phyloP scores from a whole-genome alignment of 2,113 vertebrate species.

The Microcebus griseorufus region DNA sequence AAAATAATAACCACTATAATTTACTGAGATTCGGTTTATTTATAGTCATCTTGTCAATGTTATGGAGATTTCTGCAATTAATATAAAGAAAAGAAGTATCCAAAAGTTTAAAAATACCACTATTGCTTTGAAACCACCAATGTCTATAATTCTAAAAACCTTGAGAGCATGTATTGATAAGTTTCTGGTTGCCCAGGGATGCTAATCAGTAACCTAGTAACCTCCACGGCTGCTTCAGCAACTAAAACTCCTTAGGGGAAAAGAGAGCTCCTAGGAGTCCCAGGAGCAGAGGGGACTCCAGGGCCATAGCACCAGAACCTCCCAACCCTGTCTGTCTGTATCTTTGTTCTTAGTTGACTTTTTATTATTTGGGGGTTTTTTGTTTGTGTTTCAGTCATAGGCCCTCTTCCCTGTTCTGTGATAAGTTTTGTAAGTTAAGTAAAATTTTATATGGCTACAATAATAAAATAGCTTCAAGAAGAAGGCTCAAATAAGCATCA shows the following conservation, averaged over 20 bases:
- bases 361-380: background rate
- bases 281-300: background rate
- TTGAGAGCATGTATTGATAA: background rate
- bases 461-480: background rate
- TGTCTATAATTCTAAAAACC: background rate
- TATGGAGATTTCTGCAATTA: no score
- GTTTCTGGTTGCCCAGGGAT: background rate
- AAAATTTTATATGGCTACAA: background rate
- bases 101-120: no score
- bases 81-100: no score
- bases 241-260: background rate
- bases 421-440: background rate
- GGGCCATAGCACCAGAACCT: no score
- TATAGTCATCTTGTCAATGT: no score
- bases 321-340: background rate
- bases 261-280: background rate
- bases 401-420: background rate
- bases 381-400: background rate
- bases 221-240: background rate
- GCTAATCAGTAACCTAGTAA: conserved; percentile 20
- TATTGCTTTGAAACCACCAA: background rate
- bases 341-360: background rate
- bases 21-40: no score
- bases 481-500: background rate
- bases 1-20: no score